Conservation (phyloP, 2,113 vertebrate species). For the Ammodytes marinus region DNA sequence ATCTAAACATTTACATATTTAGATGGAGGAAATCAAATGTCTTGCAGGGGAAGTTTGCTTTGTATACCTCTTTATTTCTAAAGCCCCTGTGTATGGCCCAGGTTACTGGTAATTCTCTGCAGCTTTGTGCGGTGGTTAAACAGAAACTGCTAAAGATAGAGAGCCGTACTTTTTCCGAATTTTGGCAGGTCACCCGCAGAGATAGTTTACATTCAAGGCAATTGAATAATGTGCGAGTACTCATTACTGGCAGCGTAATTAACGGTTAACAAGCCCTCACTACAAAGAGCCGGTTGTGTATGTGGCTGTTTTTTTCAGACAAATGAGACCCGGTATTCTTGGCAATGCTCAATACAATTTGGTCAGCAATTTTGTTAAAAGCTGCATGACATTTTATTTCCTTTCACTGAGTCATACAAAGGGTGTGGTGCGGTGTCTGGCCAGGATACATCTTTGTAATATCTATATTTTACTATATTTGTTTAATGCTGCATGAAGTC, state of each 20-base stretch:
- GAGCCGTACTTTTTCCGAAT: conserved; percentile 4
- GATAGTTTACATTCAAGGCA: conserved; percentile 32
- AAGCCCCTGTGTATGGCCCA: too few relatives aligned
- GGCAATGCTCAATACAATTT: neutral
- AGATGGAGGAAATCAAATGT: too few relatives aligned
- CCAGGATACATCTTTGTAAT: neutral
- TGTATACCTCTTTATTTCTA: too few relatives aligned
- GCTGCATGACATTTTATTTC: conserved; percentile 52
- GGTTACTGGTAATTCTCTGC: neutral
- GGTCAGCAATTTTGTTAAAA: conserved; percentile 39
- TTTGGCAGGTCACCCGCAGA: conserved; percentile 51
- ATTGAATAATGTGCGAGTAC: conserved; percentile 60
- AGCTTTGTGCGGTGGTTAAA: conserved; percentile 3
- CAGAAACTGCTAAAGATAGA: conserved; percentile 15
- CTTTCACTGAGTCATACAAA: conserved; percentile 50
- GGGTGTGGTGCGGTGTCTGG: conserved; percentile 27
- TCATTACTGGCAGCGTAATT: conserved; percentile 36
- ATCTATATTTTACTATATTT: neutral
- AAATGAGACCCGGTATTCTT: conserved; percentile 20
- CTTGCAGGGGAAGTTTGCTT: too few relatives aligned
- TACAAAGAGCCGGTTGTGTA: conserved; percentile 17
- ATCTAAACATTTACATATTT: too few relatives aligned
- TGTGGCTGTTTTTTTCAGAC: conserved; percentile 15
- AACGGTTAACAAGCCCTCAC: conserved; percentile 48
- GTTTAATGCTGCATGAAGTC: conserved; percentile 13